Conservation (phyloP, 2,888 invertebrate genomes). For the Lasius fuliginosus region DNA sequence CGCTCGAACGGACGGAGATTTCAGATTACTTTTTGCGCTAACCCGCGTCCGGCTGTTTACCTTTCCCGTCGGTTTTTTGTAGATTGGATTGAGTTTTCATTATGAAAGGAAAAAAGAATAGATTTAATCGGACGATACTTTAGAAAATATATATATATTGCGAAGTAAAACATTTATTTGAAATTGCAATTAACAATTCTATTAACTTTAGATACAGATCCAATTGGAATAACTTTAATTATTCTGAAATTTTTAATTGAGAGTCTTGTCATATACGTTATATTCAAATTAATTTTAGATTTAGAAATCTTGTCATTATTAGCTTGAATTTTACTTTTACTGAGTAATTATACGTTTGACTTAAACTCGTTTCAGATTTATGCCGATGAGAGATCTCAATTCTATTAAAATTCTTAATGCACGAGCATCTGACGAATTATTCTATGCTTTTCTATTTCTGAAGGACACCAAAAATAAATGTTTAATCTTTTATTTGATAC, state of each 20-base stretch:
- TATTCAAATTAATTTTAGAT: slow-evolving; percentile 1
- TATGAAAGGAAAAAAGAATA: not conserved
- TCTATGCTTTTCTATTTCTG: not conserved
- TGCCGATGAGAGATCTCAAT: not conserved
- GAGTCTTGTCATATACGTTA: not conserved
- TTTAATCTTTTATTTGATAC: not conserved
- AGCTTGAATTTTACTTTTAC: not conserved
- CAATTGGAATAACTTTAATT: not conserved
- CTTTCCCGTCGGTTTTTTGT: slow-evolving; percentile 2
- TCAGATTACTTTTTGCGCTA: slow-evolving; percentile 33
- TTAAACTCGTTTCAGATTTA: not conserved
- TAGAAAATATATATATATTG: not conserved
- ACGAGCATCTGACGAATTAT: not conserved
- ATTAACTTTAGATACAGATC: not conserved
- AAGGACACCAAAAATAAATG: not conserved
- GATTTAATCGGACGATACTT: not conserved
- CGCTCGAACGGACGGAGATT: slow-evolving; percentile 26
- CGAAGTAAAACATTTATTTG: not conserved
- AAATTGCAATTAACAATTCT: not conserved
- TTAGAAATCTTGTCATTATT: not conserved
- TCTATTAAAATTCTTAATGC: not conserved
- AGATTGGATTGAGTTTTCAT: not conserved
- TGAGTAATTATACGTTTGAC: not conserved
- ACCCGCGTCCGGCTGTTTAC: slow-evolving; percentile 36
- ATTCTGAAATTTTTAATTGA: not conserved